These are phyloP conservation scores for Endotricha flammealis DNA, from an alignment of 2,888 invertebrate species.

Conservation along the genomic window DNA sequence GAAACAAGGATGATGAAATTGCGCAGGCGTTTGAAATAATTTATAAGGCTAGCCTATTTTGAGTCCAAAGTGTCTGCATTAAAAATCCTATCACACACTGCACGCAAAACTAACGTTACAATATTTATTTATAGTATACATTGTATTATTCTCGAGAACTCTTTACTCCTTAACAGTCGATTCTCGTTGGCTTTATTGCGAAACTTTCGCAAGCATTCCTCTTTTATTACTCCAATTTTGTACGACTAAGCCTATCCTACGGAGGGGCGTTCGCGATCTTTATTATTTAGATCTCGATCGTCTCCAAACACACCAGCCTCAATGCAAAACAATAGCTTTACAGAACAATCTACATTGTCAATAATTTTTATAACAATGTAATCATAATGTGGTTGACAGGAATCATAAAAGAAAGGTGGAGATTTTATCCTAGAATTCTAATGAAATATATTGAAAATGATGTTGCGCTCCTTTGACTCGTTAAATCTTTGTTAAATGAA, in stretches of 20 bases:
- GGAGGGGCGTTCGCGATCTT: constrained; percentile 56
- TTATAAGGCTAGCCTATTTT: no score
- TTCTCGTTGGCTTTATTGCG: constrained; percentile 75
- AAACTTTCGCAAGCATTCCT: constrained; percentile 76
- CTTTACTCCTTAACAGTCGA: constrained; percentile 77
- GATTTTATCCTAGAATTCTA: no score
- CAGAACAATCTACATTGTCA: neutral
- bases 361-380: neutral
- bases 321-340: constrained; percentile 11
- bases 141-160: constrained; percentile 54
- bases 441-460: no score
- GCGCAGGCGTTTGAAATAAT: no score
- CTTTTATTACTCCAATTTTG: constrained; percentile 78
- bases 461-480: no score
- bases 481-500: no score
- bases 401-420: no score
- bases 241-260: constrained; percentile 71
- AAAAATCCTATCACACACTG: neutral
- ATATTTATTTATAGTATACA: constrained; percentile 20
- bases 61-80: no score
- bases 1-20: no score
- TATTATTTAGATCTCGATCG: constrained; percentile 75
- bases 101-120: constrained; percentile 10
- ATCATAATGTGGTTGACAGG: neutral
- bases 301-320: constrained; percentile 14